Evolutionary conservation across 1,140 invertebrate species (phyloP).

Genomic region (Caenorhabditis tropicalis): DNA sequence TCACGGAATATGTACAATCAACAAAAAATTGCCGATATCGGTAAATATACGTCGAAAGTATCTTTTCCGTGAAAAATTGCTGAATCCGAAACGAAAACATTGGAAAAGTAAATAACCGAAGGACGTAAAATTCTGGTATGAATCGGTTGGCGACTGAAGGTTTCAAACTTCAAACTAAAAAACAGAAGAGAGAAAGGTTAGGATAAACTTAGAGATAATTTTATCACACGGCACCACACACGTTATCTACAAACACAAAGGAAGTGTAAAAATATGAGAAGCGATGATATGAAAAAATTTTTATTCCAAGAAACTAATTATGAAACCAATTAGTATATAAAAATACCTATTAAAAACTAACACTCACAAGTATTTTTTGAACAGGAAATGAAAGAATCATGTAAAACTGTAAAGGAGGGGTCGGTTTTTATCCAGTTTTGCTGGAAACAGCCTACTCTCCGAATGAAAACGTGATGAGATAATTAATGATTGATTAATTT

Average conservation of each 20-base stretch:
- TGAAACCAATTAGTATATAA: too few relatives aligned
- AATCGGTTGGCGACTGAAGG: too few relatives aligned
- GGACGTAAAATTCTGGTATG: neutral
- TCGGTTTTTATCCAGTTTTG: conserved; percentile 17
- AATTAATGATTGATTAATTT: neutral
- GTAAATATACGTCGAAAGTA: neutral
- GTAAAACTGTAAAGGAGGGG: neutral
- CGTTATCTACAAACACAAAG: too few relatives aligned
- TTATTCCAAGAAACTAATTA: too few relatives aligned
- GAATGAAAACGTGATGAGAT: neutral
- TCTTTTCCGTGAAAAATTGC: neutral
- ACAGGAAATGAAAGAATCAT: neutral
- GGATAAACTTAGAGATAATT: too few relatives aligned
- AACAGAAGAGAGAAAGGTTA: too few relatives aligned
- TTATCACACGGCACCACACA: too few relatives aligned
- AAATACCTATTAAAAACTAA: too few relatives aligned
- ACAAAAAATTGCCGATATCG: neutral
- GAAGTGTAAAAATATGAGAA: too few relatives aligned
- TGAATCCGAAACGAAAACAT: conserved; percentile 39
- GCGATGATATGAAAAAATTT: too few relatives aligned
- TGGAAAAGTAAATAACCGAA: neutral
- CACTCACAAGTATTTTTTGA: neutral
- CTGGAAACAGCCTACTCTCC: neutral
- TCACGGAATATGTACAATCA: neutral
- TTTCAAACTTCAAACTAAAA: neutral